Conservation (phyloP, 2,113 vertebrate species). For the Fregetta grallaria region DNA sequence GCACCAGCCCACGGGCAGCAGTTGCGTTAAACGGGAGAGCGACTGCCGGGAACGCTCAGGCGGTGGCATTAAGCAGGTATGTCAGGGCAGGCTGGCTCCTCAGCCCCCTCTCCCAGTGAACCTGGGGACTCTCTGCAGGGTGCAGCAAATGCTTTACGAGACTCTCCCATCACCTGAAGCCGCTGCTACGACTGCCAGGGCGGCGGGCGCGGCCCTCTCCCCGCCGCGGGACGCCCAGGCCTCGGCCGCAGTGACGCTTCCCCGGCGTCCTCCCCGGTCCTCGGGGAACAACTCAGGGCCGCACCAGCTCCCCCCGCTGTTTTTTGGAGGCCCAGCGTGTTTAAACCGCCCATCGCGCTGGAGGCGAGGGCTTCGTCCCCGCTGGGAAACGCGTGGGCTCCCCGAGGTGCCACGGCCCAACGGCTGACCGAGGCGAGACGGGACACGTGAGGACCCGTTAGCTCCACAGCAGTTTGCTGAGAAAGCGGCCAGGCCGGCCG, state of each 20-base stretch:
- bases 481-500: rapidly evolving
- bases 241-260: neutral
- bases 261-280: rapidly evolving
- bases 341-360: rapidly evolving
- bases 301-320: rapidly evolving
- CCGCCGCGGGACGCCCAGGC: rapidly evolving
- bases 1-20: neutral
- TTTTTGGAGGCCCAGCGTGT: neutral
- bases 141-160: neutral
- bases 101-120: neutral
- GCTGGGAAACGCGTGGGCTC: rapidly evolving
- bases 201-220: neutral
- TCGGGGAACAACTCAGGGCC: neutral
- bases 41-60: neutral
- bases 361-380: neutral
- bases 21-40: neutral
- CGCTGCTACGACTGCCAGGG: no score
- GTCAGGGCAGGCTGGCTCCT: neutral
- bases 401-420: no score
- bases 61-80: neutral
- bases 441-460: neutral
- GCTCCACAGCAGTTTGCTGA: neutral
- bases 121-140: neutral
- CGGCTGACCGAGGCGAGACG: rapidly evolving
- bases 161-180: no score